Conservation (phyloP, 30 jellyfish, hydroid and myxozoan species). For the Chrysaora quinquecirrha region DNA sequence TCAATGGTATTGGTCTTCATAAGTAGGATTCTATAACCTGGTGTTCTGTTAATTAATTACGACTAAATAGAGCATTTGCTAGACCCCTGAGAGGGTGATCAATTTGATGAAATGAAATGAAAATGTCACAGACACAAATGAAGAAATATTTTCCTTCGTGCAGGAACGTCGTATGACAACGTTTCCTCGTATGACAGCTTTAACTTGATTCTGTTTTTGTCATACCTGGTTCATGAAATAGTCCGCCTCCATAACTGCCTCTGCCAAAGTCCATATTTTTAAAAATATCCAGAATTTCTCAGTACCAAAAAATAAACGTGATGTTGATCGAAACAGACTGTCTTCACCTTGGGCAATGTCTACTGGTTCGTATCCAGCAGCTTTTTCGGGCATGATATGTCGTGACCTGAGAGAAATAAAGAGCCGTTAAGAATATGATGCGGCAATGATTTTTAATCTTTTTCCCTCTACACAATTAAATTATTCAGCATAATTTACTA, state of each 20-base stretch:
- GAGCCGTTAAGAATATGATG: neutral
- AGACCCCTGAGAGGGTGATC: no score
- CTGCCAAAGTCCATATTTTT: neutral
- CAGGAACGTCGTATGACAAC: no score
- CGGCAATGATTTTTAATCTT: neutral
- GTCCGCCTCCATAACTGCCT: neutral
- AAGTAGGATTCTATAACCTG: no score
- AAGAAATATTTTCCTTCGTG: no score
- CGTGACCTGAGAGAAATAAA: neutral
- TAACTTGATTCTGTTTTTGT: no score
- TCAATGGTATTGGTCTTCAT: no score
- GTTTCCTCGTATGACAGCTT: no score
- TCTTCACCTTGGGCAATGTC: neutral
- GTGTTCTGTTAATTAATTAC: no score
- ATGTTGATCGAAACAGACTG: neutral
- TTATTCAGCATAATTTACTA: neutral
- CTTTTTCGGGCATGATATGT: neutral
- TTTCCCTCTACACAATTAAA: neutral
- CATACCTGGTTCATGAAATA: neutral
- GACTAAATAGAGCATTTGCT: no score
- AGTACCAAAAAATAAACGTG: neutral
- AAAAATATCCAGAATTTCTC: neutral
- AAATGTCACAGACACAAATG: no score
- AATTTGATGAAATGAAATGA: no score
- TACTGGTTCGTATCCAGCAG: neutral